phyloP scores from a whole-genome alignment of 2,888 invertebrate genomes.

The Cheilosia urbana region DNA sequence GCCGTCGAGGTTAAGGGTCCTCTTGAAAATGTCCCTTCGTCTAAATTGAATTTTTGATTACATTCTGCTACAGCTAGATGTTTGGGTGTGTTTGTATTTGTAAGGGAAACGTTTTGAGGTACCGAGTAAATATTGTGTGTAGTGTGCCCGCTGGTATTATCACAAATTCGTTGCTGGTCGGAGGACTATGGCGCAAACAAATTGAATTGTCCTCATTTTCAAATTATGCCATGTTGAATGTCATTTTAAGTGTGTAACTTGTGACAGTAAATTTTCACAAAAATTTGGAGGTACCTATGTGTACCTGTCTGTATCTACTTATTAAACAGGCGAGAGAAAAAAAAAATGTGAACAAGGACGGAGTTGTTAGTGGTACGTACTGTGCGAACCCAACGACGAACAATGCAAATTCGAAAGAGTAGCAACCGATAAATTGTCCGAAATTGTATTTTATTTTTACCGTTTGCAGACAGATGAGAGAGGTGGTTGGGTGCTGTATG shows the following conservation, averaged over 20 bases:
- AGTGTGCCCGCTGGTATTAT: conserved; percentile 22
- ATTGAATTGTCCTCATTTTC: conserved; percentile 74
- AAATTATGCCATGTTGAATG: conserved; percentile 74
- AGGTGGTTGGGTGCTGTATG: too few relatives aligned
- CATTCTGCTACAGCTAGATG: conserved; percentile 39
- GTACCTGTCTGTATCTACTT: background rate
- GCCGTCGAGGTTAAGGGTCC: conserved; percentile 70
- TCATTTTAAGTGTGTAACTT: conserved; percentile 70
- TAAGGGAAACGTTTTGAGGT: conserved; percentile 37
- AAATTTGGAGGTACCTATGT: conserved; percentile 25
- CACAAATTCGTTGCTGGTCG: conserved; percentile 33
- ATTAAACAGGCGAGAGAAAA: background rate
- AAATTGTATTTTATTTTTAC: conserved; percentile 48
- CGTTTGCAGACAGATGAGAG: conserved; percentile 1
- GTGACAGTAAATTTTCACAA: conserved; percentile 67
- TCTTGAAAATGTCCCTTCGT: conserved; percentile 67
- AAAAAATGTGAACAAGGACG: background rate
- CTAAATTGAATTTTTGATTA: conserved; percentile 75
- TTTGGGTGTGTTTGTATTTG: conserved; percentile 11
- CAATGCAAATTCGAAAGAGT: conserved; percentile 31
- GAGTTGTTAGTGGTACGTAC: background rate
- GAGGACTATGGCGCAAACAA: conserved; percentile 50
- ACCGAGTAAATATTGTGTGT: conserved; percentile 1
- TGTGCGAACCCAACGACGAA: conserved; percentile 9
- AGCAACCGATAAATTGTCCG: conserved; percentile 56